These are phyloP conservation scores for Dicentrarchus labrax DNA, from an alignment of 2,113 vertebrate genomes.

Conservation along the genomic window DNA sequence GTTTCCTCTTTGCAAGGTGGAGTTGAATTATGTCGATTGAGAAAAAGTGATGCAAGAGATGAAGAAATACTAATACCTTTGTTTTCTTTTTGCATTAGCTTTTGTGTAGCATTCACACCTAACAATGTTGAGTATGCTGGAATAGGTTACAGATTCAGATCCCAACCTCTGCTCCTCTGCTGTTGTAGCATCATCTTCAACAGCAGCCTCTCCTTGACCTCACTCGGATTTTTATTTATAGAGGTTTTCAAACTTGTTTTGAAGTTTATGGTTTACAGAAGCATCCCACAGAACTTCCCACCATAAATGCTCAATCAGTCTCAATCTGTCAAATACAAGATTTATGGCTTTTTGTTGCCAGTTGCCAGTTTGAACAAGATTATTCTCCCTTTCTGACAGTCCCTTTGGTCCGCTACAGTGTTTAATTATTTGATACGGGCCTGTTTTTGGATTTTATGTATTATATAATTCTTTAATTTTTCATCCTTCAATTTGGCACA, in stretches of 20 bases:
- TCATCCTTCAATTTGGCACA: constrained; percentile 85
- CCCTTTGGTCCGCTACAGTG: constrained; percentile 78
- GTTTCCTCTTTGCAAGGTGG: neutral
- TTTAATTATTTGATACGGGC: constrained; percentile 81
- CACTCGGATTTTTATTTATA: constrained; percentile 87
- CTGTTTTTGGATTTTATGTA: constrained; percentile 83
- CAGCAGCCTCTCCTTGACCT: constrained; percentile 86
- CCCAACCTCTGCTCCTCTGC: constrained; percentile 13
- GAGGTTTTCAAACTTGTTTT: constrained; percentile 92
- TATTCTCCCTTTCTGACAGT: constrained; percentile 32
- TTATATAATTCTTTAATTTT: constrained; percentile 57
- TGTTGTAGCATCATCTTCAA: constrained; percentile 21
- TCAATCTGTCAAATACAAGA: constrained; percentile 49
- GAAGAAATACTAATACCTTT: neutral
- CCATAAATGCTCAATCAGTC: constrained; percentile 39
- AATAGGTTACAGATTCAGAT: constrained; percentile 10
- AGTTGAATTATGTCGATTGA: constrained; percentile 8
- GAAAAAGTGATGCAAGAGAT: constrained; percentile 15
- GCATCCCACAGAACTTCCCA: constrained; percentile 26
- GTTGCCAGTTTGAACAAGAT: constrained; percentile 76
- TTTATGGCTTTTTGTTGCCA: constrained; percentile 47
- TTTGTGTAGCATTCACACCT: constrained; percentile 30
- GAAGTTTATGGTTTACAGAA: constrained; percentile 88
- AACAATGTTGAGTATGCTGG: constrained; percentile 4
- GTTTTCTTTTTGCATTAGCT: neutral